These are phyloP conservation scores for Dermatemys mawii DNA, from an alignment of 2,113 vertebrate genomes.

Conservation along the genomic window DNA sequence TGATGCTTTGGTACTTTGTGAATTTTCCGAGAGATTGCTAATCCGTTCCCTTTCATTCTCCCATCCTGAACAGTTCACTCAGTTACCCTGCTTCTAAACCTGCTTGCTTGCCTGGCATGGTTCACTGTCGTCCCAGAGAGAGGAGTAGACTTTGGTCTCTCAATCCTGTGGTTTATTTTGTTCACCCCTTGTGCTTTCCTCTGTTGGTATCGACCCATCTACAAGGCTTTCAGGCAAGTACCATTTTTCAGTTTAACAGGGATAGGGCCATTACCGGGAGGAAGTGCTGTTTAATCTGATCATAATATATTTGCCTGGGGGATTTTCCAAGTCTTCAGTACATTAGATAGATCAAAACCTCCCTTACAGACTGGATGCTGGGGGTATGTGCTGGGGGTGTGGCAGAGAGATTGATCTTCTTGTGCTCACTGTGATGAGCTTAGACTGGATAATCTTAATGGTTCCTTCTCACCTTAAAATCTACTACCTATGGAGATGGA, in stretches of 20 bases:
- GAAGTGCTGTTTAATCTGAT: neutral
- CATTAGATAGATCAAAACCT: neutral
- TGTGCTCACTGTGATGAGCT: neutral
- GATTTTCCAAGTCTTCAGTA: slow-evolving; percentile 31
- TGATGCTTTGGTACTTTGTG: neutral
- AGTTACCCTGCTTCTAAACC: slow-evolving; percentile 91
- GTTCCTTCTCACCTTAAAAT: neutral
- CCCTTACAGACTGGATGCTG: neutral
- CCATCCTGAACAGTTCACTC: slow-evolving; percentile 85
- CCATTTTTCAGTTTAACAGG: accelerated
- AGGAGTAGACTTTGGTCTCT: slow-evolving; percentile 93
- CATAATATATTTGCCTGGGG: neutral
- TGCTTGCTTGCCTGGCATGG: slow-evolving; percentile 93
- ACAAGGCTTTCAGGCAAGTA: slow-evolving; percentile 95
- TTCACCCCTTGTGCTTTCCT: slow-evolving; percentile 95
- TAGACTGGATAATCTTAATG: neutral
- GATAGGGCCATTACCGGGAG: neutral
- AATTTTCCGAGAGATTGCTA: neutral
- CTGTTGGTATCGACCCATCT: slow-evolving; percentile 97
- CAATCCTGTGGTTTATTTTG: slow-evolving; percentile 95
- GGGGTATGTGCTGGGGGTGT: neutral
- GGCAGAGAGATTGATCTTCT: neutral
- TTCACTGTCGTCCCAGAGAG: slow-evolving; percentile 69
- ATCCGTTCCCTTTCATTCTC: neutral
- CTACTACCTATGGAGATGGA: neutral